Conservation (phyloP, 2,113 vertebrate species). For the Lagopus leucura region DNA sequence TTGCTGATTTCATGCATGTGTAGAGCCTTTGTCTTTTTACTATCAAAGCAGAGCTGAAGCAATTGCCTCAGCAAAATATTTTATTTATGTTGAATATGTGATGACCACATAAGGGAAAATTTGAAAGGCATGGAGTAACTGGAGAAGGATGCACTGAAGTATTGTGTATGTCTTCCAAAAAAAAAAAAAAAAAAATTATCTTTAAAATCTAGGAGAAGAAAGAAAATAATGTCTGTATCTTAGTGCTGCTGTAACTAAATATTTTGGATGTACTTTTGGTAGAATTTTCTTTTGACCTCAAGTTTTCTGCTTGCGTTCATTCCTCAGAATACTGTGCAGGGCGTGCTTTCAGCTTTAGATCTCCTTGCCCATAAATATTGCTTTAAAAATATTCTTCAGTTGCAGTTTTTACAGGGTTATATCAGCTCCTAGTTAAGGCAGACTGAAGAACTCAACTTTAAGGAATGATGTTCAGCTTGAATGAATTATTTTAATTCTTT, state of each 20-base stretch:
- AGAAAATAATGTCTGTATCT: not conserved
- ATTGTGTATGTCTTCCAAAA: fast-evolving
- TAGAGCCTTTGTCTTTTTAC: not conserved
- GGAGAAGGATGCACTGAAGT: not conserved
- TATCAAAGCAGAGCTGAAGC: not conserved
- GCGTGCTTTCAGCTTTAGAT: not conserved
- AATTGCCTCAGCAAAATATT: not conserved
- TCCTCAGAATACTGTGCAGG: not conserved
- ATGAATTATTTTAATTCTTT: not conserved
- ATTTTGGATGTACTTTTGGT: not conserved
- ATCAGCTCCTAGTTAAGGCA: not conserved
- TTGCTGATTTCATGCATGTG: constrained; percentile 6
- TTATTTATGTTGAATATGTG: not conserved
- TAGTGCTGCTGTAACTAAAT: not conserved
- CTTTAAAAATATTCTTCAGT: not conserved
- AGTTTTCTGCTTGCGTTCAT: not conserved
- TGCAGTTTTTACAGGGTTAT: not conserved
- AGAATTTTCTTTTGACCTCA: not conserved
- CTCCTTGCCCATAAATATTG: not conserved
- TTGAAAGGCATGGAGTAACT: fast-evolving
- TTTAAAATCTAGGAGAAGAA: not conserved
- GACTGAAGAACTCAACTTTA: not conserved
- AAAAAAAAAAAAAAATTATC: not conserved
- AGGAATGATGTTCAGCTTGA: not conserved
- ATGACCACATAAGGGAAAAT: not conserved